Evolutionary conservation across 2,888 invertebrate species (phyloP).

Genomic region (Andrena chrysosceles): DNA sequence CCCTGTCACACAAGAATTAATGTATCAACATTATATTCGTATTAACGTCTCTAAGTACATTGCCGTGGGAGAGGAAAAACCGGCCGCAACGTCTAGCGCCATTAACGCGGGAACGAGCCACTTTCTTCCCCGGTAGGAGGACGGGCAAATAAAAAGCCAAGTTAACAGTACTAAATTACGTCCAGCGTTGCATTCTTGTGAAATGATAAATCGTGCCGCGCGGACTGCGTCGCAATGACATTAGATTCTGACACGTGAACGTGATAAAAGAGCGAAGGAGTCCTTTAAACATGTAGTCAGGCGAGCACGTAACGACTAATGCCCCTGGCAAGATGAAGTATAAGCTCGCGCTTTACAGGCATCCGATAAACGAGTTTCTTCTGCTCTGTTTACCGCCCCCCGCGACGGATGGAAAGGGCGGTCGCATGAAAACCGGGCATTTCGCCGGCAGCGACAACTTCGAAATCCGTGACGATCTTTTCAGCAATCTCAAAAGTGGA

Average conservation of each 20-base stretch:
- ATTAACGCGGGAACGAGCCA: constrained; percentile 17
- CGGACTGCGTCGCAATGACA: constrained; percentile 34
- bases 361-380: constrained; percentile 51
- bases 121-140: not conserved
- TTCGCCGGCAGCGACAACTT: constrained; percentile 29
- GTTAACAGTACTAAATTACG: constrained; percentile 27
- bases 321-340: constrained; percentile 22
- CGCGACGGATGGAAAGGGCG: too few relatives aligned
- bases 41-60: not conserved
- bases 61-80: not conserved
- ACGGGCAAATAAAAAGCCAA: not conserved
- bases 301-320: constrained; percentile 47
- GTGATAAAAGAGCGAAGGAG: constrained; percentile 45
- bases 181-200: constrained; percentile 32
- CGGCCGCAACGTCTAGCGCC: not conserved
- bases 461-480: constrained; percentile 42
- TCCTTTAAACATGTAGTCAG: constrained; percentile 7
- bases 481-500: constrained; percentile 11
- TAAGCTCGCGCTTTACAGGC: constrained; percentile 13
- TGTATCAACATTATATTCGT: not conserved
- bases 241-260: constrained; percentile 44
- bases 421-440: constrained; percentile 17
- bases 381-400: constrained; percentile 39
- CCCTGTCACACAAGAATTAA: not conserved
- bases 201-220: constrained; percentile 45